These are phyloP conservation scores for Odobenus rosmarus DNA, from an alignment of 2,113 vertebrate species.

Conservation along the genomic window DNA sequence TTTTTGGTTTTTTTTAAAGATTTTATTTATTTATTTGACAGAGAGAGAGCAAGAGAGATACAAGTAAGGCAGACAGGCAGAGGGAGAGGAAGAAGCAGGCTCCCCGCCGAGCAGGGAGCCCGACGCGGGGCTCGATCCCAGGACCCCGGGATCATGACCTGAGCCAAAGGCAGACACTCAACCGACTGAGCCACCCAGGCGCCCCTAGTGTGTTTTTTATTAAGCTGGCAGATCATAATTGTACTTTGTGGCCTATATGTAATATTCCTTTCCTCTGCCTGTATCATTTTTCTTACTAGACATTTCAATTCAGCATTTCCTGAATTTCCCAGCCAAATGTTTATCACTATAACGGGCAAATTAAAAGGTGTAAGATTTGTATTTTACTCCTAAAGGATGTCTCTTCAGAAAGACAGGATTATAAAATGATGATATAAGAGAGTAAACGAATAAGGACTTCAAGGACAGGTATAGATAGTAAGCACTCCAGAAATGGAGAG, in stretches of 20 bases:
- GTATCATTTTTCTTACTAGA: background rate
- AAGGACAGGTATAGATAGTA: background rate
- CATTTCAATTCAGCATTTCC: background rate
- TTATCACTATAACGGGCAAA: background rate
- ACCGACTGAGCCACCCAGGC: too few species aligned
- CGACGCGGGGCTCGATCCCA: too few species aligned
- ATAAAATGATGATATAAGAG: background rate
- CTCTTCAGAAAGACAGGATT: background rate
- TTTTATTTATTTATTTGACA: too few species aligned
- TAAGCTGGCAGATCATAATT: background rate
- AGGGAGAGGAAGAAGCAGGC: too few species aligned
- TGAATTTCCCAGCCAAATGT: background rate
- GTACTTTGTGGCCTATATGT: background rate
- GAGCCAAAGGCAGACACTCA: too few species aligned
- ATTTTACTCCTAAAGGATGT: background rate
- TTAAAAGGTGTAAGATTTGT: background rate
- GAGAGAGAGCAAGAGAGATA: too few species aligned
- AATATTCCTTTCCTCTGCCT: background rate
- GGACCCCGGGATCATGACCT: too few species aligned
- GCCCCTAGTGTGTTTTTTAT: background rate
- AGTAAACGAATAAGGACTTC: background rate
- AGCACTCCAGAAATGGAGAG: too few species aligned
- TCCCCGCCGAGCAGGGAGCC: too few species aligned
- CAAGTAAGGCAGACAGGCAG: too few species aligned
- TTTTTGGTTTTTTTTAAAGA: too few species aligned